Evolutionary conservation across 2,888 invertebrate species (phyloP).

Genomic region (Rhopalosiphum nymphaeae): DNA sequence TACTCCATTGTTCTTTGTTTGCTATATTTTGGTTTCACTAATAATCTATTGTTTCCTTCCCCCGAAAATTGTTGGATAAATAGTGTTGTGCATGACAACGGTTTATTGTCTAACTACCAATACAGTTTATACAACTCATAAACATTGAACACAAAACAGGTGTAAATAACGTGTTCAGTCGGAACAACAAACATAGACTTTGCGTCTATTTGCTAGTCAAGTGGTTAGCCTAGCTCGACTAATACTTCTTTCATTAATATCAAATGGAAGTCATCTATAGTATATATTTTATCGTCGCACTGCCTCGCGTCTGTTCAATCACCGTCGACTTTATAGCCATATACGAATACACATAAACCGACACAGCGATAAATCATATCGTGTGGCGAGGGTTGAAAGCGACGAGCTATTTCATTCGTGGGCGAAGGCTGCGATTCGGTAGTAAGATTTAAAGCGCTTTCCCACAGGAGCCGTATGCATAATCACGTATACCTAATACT

Average conservation of each 20-base stretch:
- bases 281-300: not conserved
- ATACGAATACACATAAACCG: not conserved
- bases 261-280: too few species aligned
- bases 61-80: not conserved
- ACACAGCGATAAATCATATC: too few species aligned
- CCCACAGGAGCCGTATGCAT: too few species aligned
- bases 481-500: too few species aligned
- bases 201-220: not conserved
- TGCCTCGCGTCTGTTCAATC: not conserved
- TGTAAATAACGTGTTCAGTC: not conserved
- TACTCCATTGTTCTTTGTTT: not conserved
- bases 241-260: not conserved
- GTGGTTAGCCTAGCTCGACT: not conserved
- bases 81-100: not conserved
- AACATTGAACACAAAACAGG: not conserved
- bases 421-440: too few species aligned
- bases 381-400: too few species aligned
- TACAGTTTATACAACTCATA: not conserved
- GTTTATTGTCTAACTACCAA: not conserved
- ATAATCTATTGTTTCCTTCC: not conserved
- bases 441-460: too few species aligned
- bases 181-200: not conserved
- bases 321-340: not conserved
- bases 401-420: too few species aligned
- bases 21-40: not conserved